A percentile compares a stretch with the other conserved stretches of the same genome.
Conservation (phyloP, 2,888 invertebrate species). For the Dolomedes plantarius region DNA sequence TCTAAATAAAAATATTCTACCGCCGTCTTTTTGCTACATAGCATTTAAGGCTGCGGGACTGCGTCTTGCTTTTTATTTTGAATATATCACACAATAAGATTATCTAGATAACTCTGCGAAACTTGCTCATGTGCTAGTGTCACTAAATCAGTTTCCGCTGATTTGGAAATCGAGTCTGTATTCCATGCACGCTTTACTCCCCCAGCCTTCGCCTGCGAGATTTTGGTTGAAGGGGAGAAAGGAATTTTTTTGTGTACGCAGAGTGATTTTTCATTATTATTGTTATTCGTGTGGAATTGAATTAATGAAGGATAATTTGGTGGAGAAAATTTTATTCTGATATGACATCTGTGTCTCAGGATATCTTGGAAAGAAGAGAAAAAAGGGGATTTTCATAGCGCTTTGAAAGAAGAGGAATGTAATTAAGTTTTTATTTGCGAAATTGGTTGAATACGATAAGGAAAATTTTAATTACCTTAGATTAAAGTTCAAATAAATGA, state of each 20-base stretch:
- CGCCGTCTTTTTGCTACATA: conserved; percentile 34
- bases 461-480: no score
- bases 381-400: no score
- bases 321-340: conserved; percentile 9
- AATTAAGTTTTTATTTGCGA: conserved; percentile 51
- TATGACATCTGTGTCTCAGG: conserved; percentile 20
- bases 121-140: neutral
- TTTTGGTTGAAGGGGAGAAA: neutral
- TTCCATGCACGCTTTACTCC: conserved; percentile 45
- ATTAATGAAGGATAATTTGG: conserved; percentile 53
- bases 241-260: neutral
- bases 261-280: conserved; percentile 29
- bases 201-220: neutral
- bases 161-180: conserved; percentile 37
- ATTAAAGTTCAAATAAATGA: no score
- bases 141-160: conserved; percentile 52
- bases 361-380: neutral
- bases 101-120: conserved; percentile 30
- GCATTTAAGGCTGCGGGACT: conserved; percentile 39
- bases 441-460: conserved; percentile 17
- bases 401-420: conserved; percentile 16
- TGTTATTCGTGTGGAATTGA: conserved; percentile 31
- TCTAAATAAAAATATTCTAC: conserved; percentile 46
- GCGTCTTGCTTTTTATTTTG: conserved; percentile 50
- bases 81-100: conserved; percentile 48